A percentile compares a stretch with the other conserved stretches of the same genome.
These are phyloP conservation scores for Cryptomyrus ogoouensis DNA, from an alignment of 2,113 vertebrate species.

Conservation along the genomic window DNA sequence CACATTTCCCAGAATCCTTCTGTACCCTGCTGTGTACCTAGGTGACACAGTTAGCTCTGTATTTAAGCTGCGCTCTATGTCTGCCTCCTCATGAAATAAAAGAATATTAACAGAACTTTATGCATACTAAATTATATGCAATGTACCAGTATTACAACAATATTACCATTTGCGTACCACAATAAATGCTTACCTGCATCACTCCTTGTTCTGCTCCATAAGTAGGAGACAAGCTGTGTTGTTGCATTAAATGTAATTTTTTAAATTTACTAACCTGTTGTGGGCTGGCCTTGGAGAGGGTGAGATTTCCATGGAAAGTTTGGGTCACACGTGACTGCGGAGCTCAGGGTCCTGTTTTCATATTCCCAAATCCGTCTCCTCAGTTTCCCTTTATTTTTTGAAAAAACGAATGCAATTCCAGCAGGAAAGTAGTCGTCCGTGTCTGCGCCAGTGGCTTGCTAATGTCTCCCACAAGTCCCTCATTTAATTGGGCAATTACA, in stretches of 20 bases:
- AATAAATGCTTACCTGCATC: background rate
- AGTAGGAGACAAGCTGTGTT: background rate
- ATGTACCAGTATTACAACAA: background rate
- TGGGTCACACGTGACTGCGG: background rate
- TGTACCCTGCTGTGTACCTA: background rate
- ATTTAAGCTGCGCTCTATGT: background rate
- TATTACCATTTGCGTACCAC: background rate
- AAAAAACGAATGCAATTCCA: background rate
- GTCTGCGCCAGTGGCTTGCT: background rate
- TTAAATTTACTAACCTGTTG: background rate
- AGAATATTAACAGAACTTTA: background rate
- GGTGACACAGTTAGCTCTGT: background rate
- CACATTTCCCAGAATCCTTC: background rate
- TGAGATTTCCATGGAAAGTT: background rate
- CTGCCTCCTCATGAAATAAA: background rate
- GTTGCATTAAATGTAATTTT: background rate
- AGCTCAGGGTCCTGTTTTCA: background rate
- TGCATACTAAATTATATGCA: background rate
- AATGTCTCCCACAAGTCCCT: background rate
- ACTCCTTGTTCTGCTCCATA: background rate
- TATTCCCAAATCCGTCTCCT: background rate
- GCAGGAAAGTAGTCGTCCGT: background rate
- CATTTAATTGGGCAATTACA: slow-evolving; percentile 14
- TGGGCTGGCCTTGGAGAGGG: background rate
- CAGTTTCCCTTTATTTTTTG: background rate